A percentile compares a stretch with the other conserved stretches of the same genome.
Conservation (phyloP, 2,888 invertebrate genomes). For the Eupeodes latifasciatus region DNA sequence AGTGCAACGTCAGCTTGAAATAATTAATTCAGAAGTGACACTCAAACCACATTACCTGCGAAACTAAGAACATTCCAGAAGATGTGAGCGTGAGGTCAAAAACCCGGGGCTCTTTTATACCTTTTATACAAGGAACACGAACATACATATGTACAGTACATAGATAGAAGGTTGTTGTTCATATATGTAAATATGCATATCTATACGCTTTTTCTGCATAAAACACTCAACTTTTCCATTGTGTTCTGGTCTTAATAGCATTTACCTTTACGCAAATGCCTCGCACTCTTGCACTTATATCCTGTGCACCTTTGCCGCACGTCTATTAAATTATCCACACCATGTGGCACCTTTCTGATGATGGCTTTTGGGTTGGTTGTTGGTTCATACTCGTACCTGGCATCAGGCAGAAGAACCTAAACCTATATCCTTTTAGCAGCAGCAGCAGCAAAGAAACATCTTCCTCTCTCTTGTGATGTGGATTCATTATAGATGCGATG, state of each 20-base stretch:
- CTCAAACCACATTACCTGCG: constrained; percentile 56
- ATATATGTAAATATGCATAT: not conserved
- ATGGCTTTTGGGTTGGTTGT: not conserved
- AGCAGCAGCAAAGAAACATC: constrained; percentile 37
- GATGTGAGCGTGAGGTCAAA: constrained; percentile 58
- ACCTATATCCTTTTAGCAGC: constrained; percentile 58
- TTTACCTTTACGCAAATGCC: constrained; percentile 67
- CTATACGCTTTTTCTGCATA: constrained; percentile 19
- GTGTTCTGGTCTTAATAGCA: constrained; percentile 62
- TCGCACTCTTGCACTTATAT: constrained; percentile 31
- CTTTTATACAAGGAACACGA: not conserved
- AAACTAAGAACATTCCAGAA: constrained; percentile 21
- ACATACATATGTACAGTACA: too few relatives aligned
- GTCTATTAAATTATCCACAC: constrained; percentile 74
- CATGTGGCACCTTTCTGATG: constrained; percentile 35
- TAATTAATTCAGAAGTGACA: constrained; percentile 65
- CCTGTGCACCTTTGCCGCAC: constrained; percentile 43
- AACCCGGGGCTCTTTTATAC: constrained; percentile 47
- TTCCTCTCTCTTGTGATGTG: not conserved
- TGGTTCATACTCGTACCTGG: not conserved
- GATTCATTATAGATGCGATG: not conserved
- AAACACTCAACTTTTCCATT: constrained; percentile 71
- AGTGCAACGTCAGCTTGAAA: constrained; percentile 59
- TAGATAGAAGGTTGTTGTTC: not conserved
- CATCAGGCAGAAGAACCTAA: not conserved